A percentile compares a stretch with the other conserved stretches of the same genome.
Conservation (phyloP, 1,140 invertebrate species). For the Colletes gigas region DNA sequence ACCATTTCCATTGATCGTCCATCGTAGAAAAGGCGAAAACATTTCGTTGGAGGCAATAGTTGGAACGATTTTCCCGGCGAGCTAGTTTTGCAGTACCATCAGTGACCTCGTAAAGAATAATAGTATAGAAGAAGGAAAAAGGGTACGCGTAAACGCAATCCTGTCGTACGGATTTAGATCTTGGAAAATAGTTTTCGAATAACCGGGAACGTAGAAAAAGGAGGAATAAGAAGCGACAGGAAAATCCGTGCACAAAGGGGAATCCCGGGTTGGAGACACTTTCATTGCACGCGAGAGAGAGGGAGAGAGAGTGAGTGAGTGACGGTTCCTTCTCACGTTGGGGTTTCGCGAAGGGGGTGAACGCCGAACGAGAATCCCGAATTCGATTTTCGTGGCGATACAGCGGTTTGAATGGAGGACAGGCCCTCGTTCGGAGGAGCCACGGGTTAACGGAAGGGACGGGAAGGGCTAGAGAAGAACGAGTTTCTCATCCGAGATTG, state of each 20-base stretch:
- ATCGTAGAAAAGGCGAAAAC: no score
- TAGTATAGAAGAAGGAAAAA: neutral
- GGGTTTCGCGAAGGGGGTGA: constrained; percentile 41
- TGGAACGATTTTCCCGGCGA: no score
- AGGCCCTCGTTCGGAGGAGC: neutral
- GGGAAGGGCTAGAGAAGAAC: constrained; percentile 47
- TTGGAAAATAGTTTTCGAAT: neutral
- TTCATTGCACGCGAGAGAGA: neutral
- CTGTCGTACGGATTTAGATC: constrained; percentile 21
- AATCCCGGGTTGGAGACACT: neutral
- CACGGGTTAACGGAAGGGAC: neutral
- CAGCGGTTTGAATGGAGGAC: constrained; percentile 69
- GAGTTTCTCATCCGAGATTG: constrained; percentile 74
- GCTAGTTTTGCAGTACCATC: neutral
- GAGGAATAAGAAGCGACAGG: neutral
- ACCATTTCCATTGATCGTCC: no score
- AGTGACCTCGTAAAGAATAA: neutral
- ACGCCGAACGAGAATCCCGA: constrained; percentile 54
- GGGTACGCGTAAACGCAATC: neutral
- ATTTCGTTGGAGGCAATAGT: no score
- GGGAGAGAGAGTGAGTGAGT: no score
- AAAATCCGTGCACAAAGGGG: constrained; percentile 30
- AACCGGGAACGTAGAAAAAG: neutral
- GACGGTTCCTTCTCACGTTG: constrained; percentile 33
- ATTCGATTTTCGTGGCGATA: constrained; percentile 74